Conservation (phyloP, 1,140 invertebrate species). For the Zaprionus capensis region DNA sequence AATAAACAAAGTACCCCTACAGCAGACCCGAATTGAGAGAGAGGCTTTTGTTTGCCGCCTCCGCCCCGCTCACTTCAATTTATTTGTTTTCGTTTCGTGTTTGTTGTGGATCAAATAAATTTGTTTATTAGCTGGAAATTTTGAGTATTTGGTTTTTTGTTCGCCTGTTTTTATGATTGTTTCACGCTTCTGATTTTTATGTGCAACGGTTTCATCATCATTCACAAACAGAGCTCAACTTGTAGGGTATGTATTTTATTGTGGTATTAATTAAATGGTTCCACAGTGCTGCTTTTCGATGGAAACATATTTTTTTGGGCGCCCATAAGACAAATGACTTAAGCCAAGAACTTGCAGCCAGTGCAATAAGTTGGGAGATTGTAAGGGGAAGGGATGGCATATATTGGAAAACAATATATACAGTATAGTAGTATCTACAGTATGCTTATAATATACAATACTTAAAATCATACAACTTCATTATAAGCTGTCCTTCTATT, state of each 20-base stretch:
- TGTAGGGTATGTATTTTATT: slow-evolving; percentile 2
- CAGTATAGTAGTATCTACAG: too few relatives aligned
- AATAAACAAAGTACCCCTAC: slow-evolving; percentile 51
- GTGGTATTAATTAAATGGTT: slow-evolving; percentile 42
- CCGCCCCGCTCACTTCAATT: neutral
- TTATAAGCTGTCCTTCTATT: too few relatives aligned
- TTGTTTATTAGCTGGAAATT: slow-evolving; percentile 74
- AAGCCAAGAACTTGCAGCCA: slow-evolving; percentile 41
- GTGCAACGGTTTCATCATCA: slow-evolving; percentile 36
- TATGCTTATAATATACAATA: too few relatives aligned
- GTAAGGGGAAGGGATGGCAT: too few relatives aligned
- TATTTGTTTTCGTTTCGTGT: slow-evolving; percentile 3
- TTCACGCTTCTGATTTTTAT: slow-evolving; percentile 48
- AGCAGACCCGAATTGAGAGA: slow-evolving; percentile 5
- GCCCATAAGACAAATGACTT: slow-evolving; percentile 52
- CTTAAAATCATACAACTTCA: too few relatives aligned
- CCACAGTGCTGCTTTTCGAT: slow-evolving; percentile 27
- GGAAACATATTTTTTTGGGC: neutral
- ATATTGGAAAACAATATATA: too few relatives aligned
- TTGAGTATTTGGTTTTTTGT: slow-evolving; percentile 24
- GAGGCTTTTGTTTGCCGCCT: neutral
- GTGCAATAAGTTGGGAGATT: neutral
- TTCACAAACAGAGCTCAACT: neutral
- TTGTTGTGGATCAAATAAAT: slow-evolving; percentile 27
- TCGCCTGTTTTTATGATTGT: slow-evolving; percentile 45